Evolutionary conservation across 2,113 vertebrate genomes (phyloP), one percentile per base, ranked within the genome.

Genomic region (Scopus umbretta): DNA sequence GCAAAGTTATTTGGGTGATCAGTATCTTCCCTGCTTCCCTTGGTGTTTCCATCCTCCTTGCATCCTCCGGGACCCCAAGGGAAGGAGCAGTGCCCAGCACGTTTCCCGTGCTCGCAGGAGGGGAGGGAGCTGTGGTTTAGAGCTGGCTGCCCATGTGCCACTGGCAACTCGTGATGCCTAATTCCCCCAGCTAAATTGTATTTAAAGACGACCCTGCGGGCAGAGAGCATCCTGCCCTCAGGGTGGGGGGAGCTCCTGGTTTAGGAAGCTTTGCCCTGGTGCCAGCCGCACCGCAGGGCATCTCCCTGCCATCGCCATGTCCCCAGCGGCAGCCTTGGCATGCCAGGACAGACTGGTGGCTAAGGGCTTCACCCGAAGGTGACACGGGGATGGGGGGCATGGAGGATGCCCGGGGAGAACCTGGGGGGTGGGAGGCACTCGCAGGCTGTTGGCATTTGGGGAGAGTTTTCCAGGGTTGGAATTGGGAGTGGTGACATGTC

Each of bases 381-480:
- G 75, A 20, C 3, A 0, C 14, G 7, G 70, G 14, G 8, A 29
- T 20, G 14, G 12, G 52, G 34, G 17, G 2, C 15, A 0, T 0
- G 7, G 47, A 16, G 22, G 40, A 10, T 27, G 36, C 53, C 47
- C 42, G 1, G 7, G 52, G 58, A 21, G 29, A 59, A 11, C n/a
- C 52, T 49, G 21, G 11, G 9, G 18, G 34, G 15, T n/a, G n/a
- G 45, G 32, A 36, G 63, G 32, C 55, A 1, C 63, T 65, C 1
- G 4, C 10, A 30, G 16, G 36, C 34, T 79, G 38, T 1, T 14
- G 45, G 43, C 0, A 0, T 47, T 20, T 40, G 52, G 30, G 21
- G 38, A 2, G 7, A 9, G 50, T 22, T 79, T 19, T 7, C 20
- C 20, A 2, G 29, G 16, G 22, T 8, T 56, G 30, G 83, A 53